Conservation (phyloP, 2,888 invertebrate genomes). For the Molanna angustata region DNA sequence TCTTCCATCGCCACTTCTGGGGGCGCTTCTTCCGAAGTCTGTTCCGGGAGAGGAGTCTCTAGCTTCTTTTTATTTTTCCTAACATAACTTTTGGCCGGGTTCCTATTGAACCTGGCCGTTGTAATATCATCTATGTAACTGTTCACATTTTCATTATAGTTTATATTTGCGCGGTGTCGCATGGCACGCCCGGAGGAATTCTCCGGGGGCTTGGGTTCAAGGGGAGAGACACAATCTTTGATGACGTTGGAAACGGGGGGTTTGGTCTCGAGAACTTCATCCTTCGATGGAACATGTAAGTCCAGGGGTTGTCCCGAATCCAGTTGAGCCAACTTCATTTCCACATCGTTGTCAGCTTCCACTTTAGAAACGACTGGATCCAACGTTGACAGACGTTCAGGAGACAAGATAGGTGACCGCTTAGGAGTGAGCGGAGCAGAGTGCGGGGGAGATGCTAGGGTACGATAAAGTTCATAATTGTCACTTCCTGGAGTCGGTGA, state of each 20-base stretch:
- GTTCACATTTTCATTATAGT: conserved; percentile 59
- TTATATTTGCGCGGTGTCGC: conserved; percentile 51
- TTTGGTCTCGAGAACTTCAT: conserved; percentile 10
- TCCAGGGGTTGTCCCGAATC: conserved; percentile 26
- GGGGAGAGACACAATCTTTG: no score
- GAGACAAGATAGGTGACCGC: conserved; percentile 1
- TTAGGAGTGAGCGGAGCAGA: conserved; percentile 8
- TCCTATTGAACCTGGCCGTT: conserved; percentile 47
- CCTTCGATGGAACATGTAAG: conserved; percentile 8
- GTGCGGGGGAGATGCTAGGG: conserved; percentile 45
- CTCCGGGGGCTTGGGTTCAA: conserved; percentile 50
- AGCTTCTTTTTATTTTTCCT: conserved; percentile 46
- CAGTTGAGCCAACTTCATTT: conserved; percentile 23
- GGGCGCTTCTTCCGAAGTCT: conserved; percentile 13
- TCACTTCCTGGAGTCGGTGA: conserved; percentile 55
- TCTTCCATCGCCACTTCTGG: conserved; percentile 38
- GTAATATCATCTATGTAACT: conserved; percentile 50
- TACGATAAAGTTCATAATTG: conserved; percentile 53
- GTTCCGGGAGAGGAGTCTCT: conserved; percentile 34
- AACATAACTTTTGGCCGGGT: conserved; percentile 33
- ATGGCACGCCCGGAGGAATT: conserved; percentile 44
- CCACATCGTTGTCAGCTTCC: conserved; percentile 15
- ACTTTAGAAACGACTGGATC: conserved; percentile 8
- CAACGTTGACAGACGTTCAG: conserved; percentile 20
- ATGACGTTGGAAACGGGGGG: neutral